phyloP scores from a whole-genome alignment of 2,797 vertebrate species.

The Passerculus sandwichensis region DNA sequence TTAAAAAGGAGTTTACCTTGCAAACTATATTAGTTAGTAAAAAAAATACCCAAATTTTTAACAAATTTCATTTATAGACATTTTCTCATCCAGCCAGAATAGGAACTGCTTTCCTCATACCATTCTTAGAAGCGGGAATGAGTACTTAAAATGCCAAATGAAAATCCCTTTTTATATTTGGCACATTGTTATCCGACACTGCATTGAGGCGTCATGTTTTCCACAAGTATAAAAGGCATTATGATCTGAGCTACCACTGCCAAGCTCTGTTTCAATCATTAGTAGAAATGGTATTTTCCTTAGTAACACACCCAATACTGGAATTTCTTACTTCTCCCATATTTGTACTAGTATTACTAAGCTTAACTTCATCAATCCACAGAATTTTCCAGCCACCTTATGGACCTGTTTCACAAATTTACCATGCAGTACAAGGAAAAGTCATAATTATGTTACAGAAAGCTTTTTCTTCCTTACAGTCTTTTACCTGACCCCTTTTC shows the following conservation, averaged over 20 bases:
- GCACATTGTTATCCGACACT: constrained; percentile 69
- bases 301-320: neutral
- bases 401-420: neutral
- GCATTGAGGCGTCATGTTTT: constrained; percentile 66
- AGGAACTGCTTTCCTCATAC: constrained; percentile 24
- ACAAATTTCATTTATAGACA: constrained; percentile 50
- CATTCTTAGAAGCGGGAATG: constrained; percentile 21
- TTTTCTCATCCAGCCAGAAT: constrained; percentile 55
- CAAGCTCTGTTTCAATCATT: constrained; percentile 41
- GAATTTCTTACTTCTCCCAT: neutral
- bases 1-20: neutral
- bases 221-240: constrained; percentile 59
- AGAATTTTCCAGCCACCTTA: neutral
- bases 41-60: neutral
- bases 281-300: constrained; percentile 32
- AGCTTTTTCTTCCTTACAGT: neutral
- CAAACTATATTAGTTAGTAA: neutral
- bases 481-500: neutral
- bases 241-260: constrained; percentile 32
- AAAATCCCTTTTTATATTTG: constrained; percentile 72
- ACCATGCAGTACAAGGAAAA: neutral
- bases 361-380: neutral
- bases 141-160: constrained; percentile 61
- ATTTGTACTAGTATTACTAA: neutral
- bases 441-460: neutral